These are phyloP conservation scores for Condylura cristata DNA, from an alignment of 2,113 vertebrate genomes.

Conservation along the genomic window DNA sequence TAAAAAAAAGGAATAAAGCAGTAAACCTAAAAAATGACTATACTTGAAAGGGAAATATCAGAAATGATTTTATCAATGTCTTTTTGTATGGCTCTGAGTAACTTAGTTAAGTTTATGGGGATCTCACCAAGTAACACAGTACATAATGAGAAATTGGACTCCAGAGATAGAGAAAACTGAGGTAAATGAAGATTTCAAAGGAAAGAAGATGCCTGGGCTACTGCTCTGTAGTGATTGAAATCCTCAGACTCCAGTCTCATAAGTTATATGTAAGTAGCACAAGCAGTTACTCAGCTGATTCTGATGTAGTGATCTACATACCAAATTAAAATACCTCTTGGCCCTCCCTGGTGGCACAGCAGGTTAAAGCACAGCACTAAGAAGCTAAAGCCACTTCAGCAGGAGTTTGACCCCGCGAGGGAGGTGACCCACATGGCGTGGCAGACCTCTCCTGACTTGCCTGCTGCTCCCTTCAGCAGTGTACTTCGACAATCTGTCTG, in stretches of 20 bases:
- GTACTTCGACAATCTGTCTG: no score
- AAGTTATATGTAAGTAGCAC: background rate
- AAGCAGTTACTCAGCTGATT: background rate
- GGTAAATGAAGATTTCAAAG: background rate
- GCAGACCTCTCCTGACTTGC: no score
- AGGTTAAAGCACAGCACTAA: no score
- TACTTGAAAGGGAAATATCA: background rate
- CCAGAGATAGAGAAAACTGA: background rate
- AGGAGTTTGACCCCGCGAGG: no score
- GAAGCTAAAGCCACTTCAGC: no score
- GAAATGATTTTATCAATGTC: background rate
- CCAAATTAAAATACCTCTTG: background rate
- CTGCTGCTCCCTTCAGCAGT: no score
- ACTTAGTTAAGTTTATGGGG: background rate
- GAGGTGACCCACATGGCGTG: no score
- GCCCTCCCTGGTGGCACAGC: no score
- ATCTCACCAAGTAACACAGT: background rate
- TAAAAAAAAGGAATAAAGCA: background rate
- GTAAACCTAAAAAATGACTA: background rate
- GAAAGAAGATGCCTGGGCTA: background rate
- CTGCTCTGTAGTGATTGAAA: background rate
- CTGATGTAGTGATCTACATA: background rate
- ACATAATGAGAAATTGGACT: background rate
- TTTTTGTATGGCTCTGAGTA: background rate
- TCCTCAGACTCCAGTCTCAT: background rate